Base-by-base conservation (phyloP, 1,140 invertebrate species). In the Meloidogyne floridensis region DNA sequence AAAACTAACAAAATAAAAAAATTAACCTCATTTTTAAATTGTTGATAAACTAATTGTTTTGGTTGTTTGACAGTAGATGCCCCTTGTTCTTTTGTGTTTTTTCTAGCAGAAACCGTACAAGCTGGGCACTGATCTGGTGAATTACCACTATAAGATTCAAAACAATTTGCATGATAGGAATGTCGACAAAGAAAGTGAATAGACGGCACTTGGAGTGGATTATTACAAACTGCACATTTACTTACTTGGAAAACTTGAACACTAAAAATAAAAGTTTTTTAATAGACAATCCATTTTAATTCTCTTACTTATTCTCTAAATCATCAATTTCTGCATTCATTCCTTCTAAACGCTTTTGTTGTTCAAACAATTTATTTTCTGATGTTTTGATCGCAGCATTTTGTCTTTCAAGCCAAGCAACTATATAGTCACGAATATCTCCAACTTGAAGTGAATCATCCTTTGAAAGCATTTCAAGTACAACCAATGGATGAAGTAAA, bases 171-270 rank as follows among this genome's bases (percentile, higher is more conserved):
- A 75, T 87, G 86, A 70, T 80, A 87, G 18, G 87, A 77, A 70
- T 87, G 86, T 42, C 86, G 84, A 74, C 86, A 87, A 2, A 87
- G 56, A 73, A 87, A 87, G 69, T 87, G 83, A 51, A 87, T 75
- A 13, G 87, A 78, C 2, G 86, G 86, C n/a, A 85, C 73, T 54
- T 75, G 53, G 13, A 86, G 71, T 8, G 65, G 53, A 20, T 59
- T 42, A 43, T 71, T 72, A 75, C 87, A 87, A n/a, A 75, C 80
- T 11, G 77, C 43, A 72, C 86, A 87, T 65, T 87, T 88, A 15
- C n/a, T 79, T n/a, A 77, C 70, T 87, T 87, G 86, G 72, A 88
- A 87, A 10, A 87, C 75, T 86, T 87, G 86, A n/a, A 86, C 83
- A 51, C 86, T 87, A 65, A 73, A 81, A 86, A 32, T 32, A 32